Base-by-base conservation (phyloP, 2,113 vertebrate genomes). In the Ancistrus triradiatus region DNA sequence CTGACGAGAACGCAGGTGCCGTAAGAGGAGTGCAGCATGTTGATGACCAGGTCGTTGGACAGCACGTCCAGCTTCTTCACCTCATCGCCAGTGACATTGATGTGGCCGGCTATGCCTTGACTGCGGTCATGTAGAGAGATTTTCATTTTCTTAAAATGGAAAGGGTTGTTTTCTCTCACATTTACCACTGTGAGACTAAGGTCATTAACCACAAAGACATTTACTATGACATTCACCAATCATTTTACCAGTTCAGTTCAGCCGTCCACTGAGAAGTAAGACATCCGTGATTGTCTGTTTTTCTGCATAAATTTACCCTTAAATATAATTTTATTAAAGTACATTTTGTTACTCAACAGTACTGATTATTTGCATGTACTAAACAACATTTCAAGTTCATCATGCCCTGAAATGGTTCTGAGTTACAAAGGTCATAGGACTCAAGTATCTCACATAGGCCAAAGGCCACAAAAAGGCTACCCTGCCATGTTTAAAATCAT, bases 1-100 rank as follows among this genome's bases (percentile, higher is more conserved):
- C 94, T 89, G 63, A 98, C 92, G 74, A 98, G 78, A 63, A 93
- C 87, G 2, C 93, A 97, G 59, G 91, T 93, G 74, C 91, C 77
- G 70, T 92, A 97, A 70, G 95, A 97, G 14, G 95, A 90, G 78
- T 84, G 89, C 3, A 98, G 88, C 95, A 98, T 94, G 71, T 97
- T 98, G 81, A 96, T 91, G 51, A 97, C 85, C 82, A 98, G 78
- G 38, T 89, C 77, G 53, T 95, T 97, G 40, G 96, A 98, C 33
- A 98, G 74, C 4, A 98, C 87, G 1, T 98, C 95, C 84, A 98
- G 81, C 75, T 98, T 98, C 86, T 98, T 98, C 83, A 93, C 91
- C 1, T 98, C 92, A 0, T 97, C 95, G 0, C 95, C 96, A 0
- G 96, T 98, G 80, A 95, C 92, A 0, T 98, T 98, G 66, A 95